Percentiles rank a stretch among this genome's conserved stretches.
Evolutionary conservation across 2,888 invertebrate species (phyloP).

Genomic region (Hydroisotoma schaefferi): DNA sequence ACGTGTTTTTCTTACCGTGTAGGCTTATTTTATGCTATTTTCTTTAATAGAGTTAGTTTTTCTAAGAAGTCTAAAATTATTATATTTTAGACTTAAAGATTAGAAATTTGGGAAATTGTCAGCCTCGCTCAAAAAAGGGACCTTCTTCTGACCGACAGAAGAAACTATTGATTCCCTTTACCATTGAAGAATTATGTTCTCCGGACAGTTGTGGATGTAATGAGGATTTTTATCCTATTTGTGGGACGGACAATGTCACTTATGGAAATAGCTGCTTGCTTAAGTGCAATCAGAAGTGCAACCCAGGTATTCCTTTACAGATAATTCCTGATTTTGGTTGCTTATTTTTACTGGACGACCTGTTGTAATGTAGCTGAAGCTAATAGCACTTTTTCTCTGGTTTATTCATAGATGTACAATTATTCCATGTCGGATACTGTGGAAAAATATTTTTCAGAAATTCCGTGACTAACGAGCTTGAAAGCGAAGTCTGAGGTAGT

Average conservation of each 20-base stretch:
- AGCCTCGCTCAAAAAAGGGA: too few relatives aligned
- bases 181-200: slow-evolving; percentile 2
- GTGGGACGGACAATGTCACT: slow-evolving; percentile 17
- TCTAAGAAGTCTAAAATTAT: background rate
- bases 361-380: too few relatives aligned
- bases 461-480: background rate
- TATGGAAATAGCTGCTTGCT: slow-evolving; percentile 23
- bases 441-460: slow-evolving; percentile 15
- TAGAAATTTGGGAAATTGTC: background rate
- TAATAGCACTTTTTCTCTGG: background rate
- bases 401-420: background rate
- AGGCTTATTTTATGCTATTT: background rate
- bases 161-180: background rate
- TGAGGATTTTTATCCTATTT: slow-evolving; percentile 14
- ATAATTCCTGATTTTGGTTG: background rate
- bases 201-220: slow-evolving; percentile 12
- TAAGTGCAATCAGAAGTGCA: slow-evolving; percentile 16
- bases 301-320: slow-evolving; percentile 4
- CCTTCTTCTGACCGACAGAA: too few relatives aligned
- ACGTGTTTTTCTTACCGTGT: background rate
- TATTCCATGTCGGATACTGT: slow-evolving; percentile 17
- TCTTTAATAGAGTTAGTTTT: background rate
- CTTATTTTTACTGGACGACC: background rate
- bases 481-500: too few relatives aligned
- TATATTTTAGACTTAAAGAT: background rate